Conservation (phyloP, 1,140 invertebrate genomes). For the Cyclina sinensis region DNA sequence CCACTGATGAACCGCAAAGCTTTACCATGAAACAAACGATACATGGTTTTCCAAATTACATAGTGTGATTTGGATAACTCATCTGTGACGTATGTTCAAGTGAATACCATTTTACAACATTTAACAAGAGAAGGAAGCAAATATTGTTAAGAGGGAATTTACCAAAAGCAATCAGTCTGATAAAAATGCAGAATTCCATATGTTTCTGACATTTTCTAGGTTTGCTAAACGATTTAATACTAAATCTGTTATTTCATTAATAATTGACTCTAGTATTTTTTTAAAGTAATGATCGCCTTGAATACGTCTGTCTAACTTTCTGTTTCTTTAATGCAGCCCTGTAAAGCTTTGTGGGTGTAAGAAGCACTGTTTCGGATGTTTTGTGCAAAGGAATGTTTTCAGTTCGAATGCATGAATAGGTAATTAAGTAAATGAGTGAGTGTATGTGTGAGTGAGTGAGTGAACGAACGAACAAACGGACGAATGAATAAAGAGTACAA, state of each 20-base stretch:
- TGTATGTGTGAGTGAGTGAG: no score
- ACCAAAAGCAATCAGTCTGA: not conserved
- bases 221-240: not conserved
- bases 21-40: constrained; percentile 37
- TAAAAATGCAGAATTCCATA: constrained; percentile 7
- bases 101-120: constrained; percentile 26
- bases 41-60: constrained; percentile 13
- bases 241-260: not conserved
- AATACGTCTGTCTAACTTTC: not conserved
- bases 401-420: no score
- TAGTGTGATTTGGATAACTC: not conserved
- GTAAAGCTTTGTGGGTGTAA: not conserved
- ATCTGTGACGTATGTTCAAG: constrained; percentile 14
- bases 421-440: no score
- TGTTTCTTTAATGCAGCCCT: not conserved
- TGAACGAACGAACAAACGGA: no score
- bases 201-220: not conserved
- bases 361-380: not conserved
- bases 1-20: constrained; percentile 6
- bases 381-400: not conserved
- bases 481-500: no score
- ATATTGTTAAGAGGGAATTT: constrained; percentile 19
- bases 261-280: not conserved
- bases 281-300: not conserved
- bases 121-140: not conserved